Evolutionary conservation across 2,888 invertebrate species (phyloP).

Genomic region (Melieria crassipennis): DNA sequence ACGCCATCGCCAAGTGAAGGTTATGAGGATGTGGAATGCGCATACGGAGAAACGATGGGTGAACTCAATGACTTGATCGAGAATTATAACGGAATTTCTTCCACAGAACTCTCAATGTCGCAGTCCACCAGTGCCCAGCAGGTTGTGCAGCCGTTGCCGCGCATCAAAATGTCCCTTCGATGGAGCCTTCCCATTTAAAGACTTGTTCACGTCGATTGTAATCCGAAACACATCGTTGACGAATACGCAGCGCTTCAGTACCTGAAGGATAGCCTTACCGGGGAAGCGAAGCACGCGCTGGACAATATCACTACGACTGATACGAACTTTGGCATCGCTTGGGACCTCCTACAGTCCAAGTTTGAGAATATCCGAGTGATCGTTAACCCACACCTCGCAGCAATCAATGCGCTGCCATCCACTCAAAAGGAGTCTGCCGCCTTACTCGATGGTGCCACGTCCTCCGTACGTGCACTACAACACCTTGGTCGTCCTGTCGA

Average conservation of each 20-base stretch:
- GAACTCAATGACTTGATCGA: too few relatives aligned
- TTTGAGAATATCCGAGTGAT: conserved; percentile 30
- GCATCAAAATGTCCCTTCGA: conserved; percentile 26
- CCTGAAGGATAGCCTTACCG: conserved; percentile 20
- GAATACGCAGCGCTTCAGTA: conserved; percentile 18
- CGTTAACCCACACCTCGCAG: conserved; percentile 24
- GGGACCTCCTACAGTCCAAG: conserved; percentile 22
- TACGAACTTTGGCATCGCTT: conserved; percentile 20
- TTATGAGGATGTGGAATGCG: conserved; percentile 7
- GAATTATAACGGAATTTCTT: too few relatives aligned
- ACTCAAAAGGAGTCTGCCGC: conserved; percentile 10
- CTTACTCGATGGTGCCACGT: conserved; percentile 1
- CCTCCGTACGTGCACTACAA: conserved; percentile 14
- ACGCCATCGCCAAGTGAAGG: not conserved
- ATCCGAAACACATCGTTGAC: conserved; percentile 2
- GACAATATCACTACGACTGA: conserved; percentile 27
- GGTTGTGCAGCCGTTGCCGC: not conserved
- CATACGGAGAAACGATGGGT: conserved; percentile 22
- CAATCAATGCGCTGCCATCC: not conserved
- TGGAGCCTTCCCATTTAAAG: conserved; percentile 24
- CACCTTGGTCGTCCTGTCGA: conserved; percentile 22
- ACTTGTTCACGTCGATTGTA: conserved; percentile 17
- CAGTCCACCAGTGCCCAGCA: not conserved
- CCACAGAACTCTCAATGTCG: not conserved
- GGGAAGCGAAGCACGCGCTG: conserved; percentile 5